Base-by-base conservation (phyloP, 2,113 vertebrate genomes). In the Gnathonemus longibarbis region DNA sequence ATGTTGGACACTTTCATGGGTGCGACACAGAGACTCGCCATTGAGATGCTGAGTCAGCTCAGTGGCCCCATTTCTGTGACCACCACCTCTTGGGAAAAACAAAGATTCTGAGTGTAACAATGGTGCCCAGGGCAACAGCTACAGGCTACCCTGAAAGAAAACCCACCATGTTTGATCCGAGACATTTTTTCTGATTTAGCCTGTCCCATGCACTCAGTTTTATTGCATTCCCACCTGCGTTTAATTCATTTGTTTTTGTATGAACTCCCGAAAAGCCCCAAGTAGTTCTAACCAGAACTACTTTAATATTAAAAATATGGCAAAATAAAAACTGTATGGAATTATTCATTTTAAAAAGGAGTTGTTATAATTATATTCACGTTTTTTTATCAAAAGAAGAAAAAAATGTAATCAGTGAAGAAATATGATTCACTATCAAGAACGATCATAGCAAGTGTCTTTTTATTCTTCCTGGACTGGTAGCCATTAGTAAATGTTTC, bases 91-190 rank as follows among this genome's bases (percentile, higher is more conserved):
- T 42, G 52, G 50, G 24, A 53, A n/a, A 24, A 84, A 21, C 31
- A 58, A 89, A 80, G 77, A 50, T 58, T 35, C 56, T 46, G 35
- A 46, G 80, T 48, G 49, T 80, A 77, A 74, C 66, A 53, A 39
- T n/a, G 46, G 35, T 90, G 85, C 45, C 84, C 46, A 31, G 19
- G 1, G 46, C 31, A 19, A 42, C 42, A 50, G 50, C 48, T 46
- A 24, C 84, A 53, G 85, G 74, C 85, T 24, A 45, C 66, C 89
- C 89, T 77, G 24, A 90, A 90, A 42, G 17, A 27, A 45, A 87
- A 62, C 84, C 56, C 84, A 74, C 7, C 9, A 2, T 17, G 35
- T 66, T 15, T 90, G 24, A 90, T 86, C 45, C 11, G 24, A 66
- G 89, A 58, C 53, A 77, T 89, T 15, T 88, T 80, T 80, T 31